Percentiles rank a stretch among this genome's conserved stretches.
Evolutionary conservation across 2,113 vertebrate genomes (phyloP).

Genomic region (Hippoglossus stenolepis): DNA sequence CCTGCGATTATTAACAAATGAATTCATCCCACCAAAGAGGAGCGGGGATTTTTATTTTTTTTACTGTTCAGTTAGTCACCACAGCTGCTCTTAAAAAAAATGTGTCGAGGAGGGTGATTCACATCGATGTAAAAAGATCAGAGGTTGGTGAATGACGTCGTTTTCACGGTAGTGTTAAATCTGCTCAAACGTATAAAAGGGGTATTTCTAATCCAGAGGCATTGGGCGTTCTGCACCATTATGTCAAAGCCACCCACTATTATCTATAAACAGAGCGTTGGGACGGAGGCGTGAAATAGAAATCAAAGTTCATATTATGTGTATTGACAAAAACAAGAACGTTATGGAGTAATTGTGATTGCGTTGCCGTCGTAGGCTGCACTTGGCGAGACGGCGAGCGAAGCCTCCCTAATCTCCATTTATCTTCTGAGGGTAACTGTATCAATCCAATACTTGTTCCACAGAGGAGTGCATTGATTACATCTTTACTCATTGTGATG

Average conservation of each 20-base stretch:
- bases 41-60: slow-evolving; percentile 17
- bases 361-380: slow-evolving; percentile 33
- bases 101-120: slow-evolving; percentile 64
- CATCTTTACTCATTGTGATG: slow-evolving; percentile 78
- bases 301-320: slow-evolving; percentile 67
- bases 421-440: slow-evolving; percentile 69
- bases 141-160: slow-evolving; percentile 68
- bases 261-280: slow-evolving; percentile 64
- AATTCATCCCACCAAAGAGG: slow-evolving; percentile 47
- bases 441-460: slow-evolving; percentile 75
- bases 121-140: slow-evolving; percentile 66
- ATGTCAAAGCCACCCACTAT: slow-evolving; percentile 68
- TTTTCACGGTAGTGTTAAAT: slow-evolving; percentile 65
- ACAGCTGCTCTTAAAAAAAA: slow-evolving; percentile 61
- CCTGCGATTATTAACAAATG: slow-evolving; percentile 49
- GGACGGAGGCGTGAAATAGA: slow-evolving; percentile 70
- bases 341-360: slow-evolving; percentile 53
- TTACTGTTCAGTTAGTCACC: slow-evolving; percentile 53
- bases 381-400: slow-evolving; percentile 25
- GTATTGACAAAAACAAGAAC: slow-evolving; percentile 70
- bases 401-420: slow-evolving; percentile 66
- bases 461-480: slow-evolving; percentile 72
- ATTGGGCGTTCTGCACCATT: slow-evolving; percentile 59
- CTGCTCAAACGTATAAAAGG: slow-evolving; percentile 66
- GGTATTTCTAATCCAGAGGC: slow-evolving; percentile 59